Evolutionary conservation across 2,113 vertebrate species (phyloP).

Genomic region (Psilopogon haemacephalus): DNA sequence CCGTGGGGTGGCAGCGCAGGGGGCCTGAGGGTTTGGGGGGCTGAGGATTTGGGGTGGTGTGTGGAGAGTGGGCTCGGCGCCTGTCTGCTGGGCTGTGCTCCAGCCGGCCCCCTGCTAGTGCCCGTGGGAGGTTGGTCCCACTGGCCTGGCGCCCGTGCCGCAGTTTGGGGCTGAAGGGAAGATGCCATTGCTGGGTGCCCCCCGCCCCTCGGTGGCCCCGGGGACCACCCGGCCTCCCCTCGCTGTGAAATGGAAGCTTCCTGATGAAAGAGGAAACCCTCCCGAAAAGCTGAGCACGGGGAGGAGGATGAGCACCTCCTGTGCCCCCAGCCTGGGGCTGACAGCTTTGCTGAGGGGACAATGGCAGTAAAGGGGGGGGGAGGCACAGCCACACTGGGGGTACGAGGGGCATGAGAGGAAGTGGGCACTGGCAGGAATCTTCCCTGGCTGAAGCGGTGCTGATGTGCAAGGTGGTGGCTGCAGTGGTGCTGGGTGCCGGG

Average conservation of each 20-base stretch:
- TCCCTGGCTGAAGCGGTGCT: rapidly evolving
- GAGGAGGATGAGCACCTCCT: background rate
- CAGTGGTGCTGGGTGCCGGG: background rate
- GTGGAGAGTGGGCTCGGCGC: background rate
- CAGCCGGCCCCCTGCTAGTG: background rate
- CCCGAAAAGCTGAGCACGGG: background rate
- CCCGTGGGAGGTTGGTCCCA: background rate
- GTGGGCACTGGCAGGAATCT: rapidly evolving
- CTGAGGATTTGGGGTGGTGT: background rate
- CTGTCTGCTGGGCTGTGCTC: background rate
- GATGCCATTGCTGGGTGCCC: rapidly evolving
- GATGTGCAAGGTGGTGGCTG: background rate
- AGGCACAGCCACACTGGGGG: too few relatives aligned
- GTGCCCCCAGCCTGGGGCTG: rapidly evolving
- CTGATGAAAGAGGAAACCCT: background rate
- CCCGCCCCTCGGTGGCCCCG: background rate
- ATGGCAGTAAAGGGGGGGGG: rapidly evolving
- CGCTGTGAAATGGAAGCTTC: background rate
- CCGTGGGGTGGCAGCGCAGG: background rate
- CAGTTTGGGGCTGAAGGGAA: background rate
- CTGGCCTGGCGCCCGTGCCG: background rate
- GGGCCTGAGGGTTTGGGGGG: rapidly evolving
- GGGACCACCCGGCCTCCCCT: background rate
- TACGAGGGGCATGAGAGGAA: background rate
- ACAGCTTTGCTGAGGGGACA: rapidly evolving